Evolutionary conservation across 2,888 invertebrate species (phyloP).

Genomic region (Ormyrus labotus): DNA sequence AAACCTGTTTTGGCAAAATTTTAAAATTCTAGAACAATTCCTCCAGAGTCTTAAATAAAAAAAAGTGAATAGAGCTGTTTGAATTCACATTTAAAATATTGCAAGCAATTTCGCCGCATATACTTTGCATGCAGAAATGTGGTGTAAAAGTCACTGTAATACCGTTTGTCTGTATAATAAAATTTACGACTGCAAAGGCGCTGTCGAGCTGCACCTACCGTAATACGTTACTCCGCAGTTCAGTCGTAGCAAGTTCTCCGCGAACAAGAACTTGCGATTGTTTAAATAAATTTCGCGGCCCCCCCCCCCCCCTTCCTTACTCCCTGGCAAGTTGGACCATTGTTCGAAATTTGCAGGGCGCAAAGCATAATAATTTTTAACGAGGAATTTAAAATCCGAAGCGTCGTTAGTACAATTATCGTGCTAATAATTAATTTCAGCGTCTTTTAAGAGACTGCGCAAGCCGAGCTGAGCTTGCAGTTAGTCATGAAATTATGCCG

Average conservation of each 20-base stretch:
- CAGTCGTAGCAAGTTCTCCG: too few relatives aligned
- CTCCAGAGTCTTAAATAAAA: too few relatives aligned
- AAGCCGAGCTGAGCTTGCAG: slow-evolving; percentile 5
- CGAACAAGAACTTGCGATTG: neutral
- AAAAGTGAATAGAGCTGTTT: too few relatives aligned
- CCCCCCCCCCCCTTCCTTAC: too few relatives aligned
- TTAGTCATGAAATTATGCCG: slow-evolving; percentile 55
- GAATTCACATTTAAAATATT: slow-evolving; percentile 5
- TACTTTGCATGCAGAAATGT: slow-evolving; percentile 8
- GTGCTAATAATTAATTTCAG: slow-evolving; percentile 51
- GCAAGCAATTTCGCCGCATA: neutral
- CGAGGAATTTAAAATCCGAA: slow-evolving; percentile 1
- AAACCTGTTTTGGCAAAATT: too few relatives aligned
- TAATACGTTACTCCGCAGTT: neutral
- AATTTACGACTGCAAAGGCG: slow-evolving; percentile 27
- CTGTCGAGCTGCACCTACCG: neutral
- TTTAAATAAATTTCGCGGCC: too few relatives aligned
- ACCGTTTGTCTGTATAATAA: slow-evolving; percentile 22
- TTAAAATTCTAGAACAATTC: too few relatives aligned
- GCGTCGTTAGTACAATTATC: slow-evolving; percentile 36
- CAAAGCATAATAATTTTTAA: neutral
- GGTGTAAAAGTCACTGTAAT: slow-evolving; percentile 20
- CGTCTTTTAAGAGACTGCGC: slow-evolving; percentile 26
- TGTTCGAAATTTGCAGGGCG: neutral
- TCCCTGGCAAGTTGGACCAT: too few relatives aligned